phyloP scores from a whole-genome alignment of 2,797 vertebrate genomes.

The Xyrichtys novacula region DNA sequence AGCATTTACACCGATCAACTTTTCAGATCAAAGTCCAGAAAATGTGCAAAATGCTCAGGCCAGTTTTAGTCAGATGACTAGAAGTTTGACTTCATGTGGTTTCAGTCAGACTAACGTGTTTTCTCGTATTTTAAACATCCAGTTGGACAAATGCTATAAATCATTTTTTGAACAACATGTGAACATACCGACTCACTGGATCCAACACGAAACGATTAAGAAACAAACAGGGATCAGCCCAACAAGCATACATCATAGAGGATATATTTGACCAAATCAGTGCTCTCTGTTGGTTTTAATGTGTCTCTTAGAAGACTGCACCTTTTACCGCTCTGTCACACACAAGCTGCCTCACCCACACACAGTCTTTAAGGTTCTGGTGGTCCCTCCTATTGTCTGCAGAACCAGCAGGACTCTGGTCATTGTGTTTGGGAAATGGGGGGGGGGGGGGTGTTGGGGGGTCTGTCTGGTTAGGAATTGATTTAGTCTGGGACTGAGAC shows the following conservation, averaged over 20 bases:
- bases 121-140: too few relatives aligned
- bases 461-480: slow-evolving; percentile 82
- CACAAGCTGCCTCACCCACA: slow-evolving; percentile 1
- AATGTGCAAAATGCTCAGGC: too few relatives aligned
- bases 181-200: too few relatives aligned
- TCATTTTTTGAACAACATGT: too few relatives aligned
- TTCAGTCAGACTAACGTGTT: too few relatives aligned
- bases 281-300: neutral
- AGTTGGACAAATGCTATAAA: too few relatives aligned
- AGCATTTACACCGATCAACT: too few relatives aligned
- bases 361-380: slow-evolving; percentile 34
- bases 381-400: slow-evolving; percentile 62
- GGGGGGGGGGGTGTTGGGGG: slow-evolving; percentile 7
- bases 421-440: slow-evolving; percentile 60
- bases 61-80: too few relatives aligned
- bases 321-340: slow-evolving; percentile 10
- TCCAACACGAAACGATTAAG: too few relatives aligned
- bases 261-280: neutral
- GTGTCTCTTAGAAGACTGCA: slow-evolving; percentile 1
- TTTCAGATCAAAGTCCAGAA: too few relatives aligned
- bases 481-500: slow-evolving; percentile 80
- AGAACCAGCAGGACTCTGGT: slow-evolving; percentile 63
- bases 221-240: too few relatives aligned
- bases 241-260: neutral
- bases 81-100: too few relatives aligned